Evolutionary conservation across 1,140 invertebrate species (phyloP), one percentile per base, ranked within the genome.

Genomic region (Halictus rubicundus): DNA sequence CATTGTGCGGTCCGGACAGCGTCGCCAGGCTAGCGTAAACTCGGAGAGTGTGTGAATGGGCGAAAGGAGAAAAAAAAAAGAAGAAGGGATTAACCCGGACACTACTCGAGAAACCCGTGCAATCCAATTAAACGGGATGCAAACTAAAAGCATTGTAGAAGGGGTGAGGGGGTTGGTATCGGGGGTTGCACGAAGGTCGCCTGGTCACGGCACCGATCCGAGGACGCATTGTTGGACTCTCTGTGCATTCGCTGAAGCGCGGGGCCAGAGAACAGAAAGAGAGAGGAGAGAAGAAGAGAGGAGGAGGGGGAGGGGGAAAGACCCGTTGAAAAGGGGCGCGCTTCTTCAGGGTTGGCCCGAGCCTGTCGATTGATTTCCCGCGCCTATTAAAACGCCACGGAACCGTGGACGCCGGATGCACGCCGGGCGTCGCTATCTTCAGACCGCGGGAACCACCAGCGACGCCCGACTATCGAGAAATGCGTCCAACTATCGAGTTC

Each of bases 391-490:
- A 68, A 68, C 49, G 49, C n/a, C 27, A 59, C 64, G 81, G 79
- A 80, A 83, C 57, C 65, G 66, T 70, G 42, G 27, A 23, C 25
- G 23, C 32, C 68, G 63, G 77, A 73, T 32, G 65, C 54, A 57
- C 8, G 54, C 39, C 63, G 46, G 57, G 42, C 39, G 68, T 37
- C 59, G 54, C 73, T 65, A 65, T 73, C 78, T 61, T 74, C 65
- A 61, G 69, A 66, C 81, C 54, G 72, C 71, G 63, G 49, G 49
- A 76, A 68, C 37, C 39, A 54, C 77, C 27, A 16, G 59, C 75
- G 80, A 63, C 57, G 61, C 63, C 52, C 60, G 32, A 42, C 77
- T 75, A 78, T 66, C 73, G 78, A 71, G 81, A 60, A 78, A 68
- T 23, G 78, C 66, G 66, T 54, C 54, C 23, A 76, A 76, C 74